phyloP scores from a whole-genome alignment of 2,113 vertebrate genomes.

The Grammomys surdaster region DNA sequence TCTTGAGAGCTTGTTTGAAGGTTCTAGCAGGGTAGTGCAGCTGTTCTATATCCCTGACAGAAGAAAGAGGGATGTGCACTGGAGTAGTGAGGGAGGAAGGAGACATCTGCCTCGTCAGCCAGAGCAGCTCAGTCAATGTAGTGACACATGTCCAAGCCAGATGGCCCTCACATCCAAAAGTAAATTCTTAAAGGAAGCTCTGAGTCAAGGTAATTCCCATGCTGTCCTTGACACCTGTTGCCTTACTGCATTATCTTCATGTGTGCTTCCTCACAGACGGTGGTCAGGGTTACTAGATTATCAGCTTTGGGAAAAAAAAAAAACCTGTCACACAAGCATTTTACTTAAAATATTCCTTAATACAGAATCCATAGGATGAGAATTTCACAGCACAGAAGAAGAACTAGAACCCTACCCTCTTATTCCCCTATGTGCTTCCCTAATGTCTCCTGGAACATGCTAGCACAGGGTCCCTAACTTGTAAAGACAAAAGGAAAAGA shows the following conservation, averaged over 20 bases:
- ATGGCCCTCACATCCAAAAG: neutral
- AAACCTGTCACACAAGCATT: neutral
- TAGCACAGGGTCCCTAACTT: neutral
- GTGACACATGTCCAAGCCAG: too few relatives aligned
- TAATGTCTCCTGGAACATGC: neutral
- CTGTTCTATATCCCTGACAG: too few relatives aligned
- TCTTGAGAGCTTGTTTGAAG: too few relatives aligned
- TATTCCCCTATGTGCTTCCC: neutral
- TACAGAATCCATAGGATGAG: neutral
- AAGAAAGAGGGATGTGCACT: too few relatives aligned
- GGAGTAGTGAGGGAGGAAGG: too few relatives aligned
- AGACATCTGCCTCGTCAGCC: too few relatives aligned
- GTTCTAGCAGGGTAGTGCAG: too few relatives aligned
- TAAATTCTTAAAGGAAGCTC: neutral
- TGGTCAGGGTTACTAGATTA: neutral
- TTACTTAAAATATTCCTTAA: neutral
- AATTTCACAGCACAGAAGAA: neutral
- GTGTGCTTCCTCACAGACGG: neutral
- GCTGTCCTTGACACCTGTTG: neutral
- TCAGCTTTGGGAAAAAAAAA: neutral
- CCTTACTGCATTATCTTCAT: neutral
- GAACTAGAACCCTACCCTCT: neutral
- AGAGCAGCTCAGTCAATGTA: too few relatives aligned
- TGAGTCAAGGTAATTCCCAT: neutral
- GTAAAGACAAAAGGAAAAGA: neutral